Evolutionary conservation across 2,797 vertebrate genomes (phyloP).

Genomic region (Harpagifer antarcticus): DNA sequence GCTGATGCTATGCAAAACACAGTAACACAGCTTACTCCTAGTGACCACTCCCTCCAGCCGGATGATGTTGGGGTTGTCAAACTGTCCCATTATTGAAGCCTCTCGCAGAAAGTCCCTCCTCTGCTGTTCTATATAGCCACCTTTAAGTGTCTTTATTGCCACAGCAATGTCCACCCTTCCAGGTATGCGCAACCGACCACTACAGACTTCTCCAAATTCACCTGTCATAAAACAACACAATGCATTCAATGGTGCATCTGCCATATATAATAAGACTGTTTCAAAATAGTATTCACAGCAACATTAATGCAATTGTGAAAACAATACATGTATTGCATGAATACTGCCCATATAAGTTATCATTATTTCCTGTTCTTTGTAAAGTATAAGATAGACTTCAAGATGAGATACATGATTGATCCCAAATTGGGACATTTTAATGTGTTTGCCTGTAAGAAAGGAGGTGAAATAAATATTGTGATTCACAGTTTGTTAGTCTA

Average conservation of each 20-base stretch:
- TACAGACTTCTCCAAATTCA: conserved; percentile 98
- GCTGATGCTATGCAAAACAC: background rate
- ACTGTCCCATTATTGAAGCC: conserved; percentile 98
- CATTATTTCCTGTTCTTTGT: background rate
- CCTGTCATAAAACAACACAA: conserved; percentile 79
- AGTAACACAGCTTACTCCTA: conserved; percentile 89
- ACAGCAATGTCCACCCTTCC: conserved; percentile 94
- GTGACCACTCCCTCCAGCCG: conserved; percentile 97
- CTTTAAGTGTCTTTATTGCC: conserved; percentile 98
- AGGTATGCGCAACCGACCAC: conserved; percentile 92
- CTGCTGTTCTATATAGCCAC: conserved; percentile 94
- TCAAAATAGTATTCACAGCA: background rate
- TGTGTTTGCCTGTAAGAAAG: background rate
- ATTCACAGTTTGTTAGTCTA: background rate
- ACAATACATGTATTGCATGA: background rate
- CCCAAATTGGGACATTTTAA: too few species aligned
- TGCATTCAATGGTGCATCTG: background rate
- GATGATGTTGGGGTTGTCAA: conserved; percentile 97
- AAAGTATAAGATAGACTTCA: background rate
- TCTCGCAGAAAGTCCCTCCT: conserved; percentile 95
- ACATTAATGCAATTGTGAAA: background rate
- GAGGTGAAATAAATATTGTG: background rate
- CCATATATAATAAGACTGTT: background rate
- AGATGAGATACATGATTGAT: too few species aligned
- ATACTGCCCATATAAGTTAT: background rate